These are phyloP conservation scores for Ranitomeya imitator DNA, from an alignment of 2,113 vertebrate genomes.

Conservation along the genomic window DNA sequence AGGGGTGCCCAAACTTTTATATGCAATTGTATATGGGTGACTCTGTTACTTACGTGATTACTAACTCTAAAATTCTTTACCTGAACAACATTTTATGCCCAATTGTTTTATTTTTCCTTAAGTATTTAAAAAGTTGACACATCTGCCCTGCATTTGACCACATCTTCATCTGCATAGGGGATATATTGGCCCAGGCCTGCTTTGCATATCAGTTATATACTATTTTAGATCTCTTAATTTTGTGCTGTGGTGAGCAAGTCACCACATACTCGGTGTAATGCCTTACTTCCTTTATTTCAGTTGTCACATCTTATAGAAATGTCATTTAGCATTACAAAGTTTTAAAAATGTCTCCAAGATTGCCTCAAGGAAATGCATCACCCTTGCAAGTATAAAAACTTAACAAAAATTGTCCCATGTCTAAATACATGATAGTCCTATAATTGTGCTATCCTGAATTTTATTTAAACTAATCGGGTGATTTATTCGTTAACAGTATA, in stretches of 20 bases:
- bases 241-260: conserved; percentile 74
- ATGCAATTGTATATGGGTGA: too few relatives aligned
- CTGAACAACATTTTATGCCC: neutral
- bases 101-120: neutral
- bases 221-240: conserved; percentile 80
- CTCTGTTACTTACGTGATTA: too few relatives aligned
- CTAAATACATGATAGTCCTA: too few relatives aligned
- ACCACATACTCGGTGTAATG: conserved; percentile 67
- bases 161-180: conserved; percentile 58
- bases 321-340: neutral
- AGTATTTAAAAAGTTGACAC: conserved; percentile 23
- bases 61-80: too few relatives aligned
- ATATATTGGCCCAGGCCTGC: conserved; percentile 72
- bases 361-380: neutral
- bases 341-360: neutral
- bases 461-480: too few relatives aligned
- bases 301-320: neutral
- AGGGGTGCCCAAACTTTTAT: too few relatives aligned
- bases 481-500: too few relatives aligned
- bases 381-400: neutral
- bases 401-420: neutral
- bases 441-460: too few relatives aligned
- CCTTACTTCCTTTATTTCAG: conserved; percentile 60
- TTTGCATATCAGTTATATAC: conserved; percentile 86
- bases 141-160: conserved; percentile 37